Percentiles rank a stretch among this genome's conserved stretches.
These are phyloP conservation scores for Ophonus ardosiacus DNA, from an alignment of 2,888 invertebrate species.

Conservation along the genomic window DNA sequence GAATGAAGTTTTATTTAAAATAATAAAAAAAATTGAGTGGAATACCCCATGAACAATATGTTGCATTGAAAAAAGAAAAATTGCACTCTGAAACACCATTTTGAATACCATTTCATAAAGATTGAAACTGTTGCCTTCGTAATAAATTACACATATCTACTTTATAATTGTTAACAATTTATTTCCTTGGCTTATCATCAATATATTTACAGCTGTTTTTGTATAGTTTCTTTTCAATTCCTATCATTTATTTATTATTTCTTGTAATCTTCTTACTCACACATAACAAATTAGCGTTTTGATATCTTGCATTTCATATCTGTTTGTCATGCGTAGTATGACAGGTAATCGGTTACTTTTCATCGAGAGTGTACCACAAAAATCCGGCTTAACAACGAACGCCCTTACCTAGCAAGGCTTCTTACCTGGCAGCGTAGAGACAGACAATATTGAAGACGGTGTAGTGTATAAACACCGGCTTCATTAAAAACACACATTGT, in stretches of 20 bases:
- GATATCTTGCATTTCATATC: background rate
- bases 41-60: too few species aligned
- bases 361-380: slow-evolving; percentile 52
- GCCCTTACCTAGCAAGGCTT: slow-evolving; percentile 56
- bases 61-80: too few species aligned
- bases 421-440: slow-evolving; percentile 32
- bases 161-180: background rate
- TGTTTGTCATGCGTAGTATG: background rate
- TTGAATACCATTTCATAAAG: too few species aligned
- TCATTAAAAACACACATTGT: background rate
- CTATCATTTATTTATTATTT: slow-evolving; percentile 1
- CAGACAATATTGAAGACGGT: background rate
- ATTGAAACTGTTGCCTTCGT: too few species aligned
- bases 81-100: too few species aligned
- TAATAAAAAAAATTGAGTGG: too few species aligned
- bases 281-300: background rate
- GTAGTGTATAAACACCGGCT: background rate
- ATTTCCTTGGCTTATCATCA: background rate
- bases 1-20: too few species aligned
- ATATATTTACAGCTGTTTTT: background rate
- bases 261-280: slow-evolving; percentile 3
- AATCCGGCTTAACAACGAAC: slow-evolving; percentile 53
- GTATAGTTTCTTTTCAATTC: background rate
- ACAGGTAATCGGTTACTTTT: slow-evolving; percentile 40
- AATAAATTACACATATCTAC: too few species aligned